These are phyloP conservation scores for Rhynchopsitta pachyrhyncha DNA, from an alignment of 2,113 vertebrate species.

Conservation along the genomic window DNA sequence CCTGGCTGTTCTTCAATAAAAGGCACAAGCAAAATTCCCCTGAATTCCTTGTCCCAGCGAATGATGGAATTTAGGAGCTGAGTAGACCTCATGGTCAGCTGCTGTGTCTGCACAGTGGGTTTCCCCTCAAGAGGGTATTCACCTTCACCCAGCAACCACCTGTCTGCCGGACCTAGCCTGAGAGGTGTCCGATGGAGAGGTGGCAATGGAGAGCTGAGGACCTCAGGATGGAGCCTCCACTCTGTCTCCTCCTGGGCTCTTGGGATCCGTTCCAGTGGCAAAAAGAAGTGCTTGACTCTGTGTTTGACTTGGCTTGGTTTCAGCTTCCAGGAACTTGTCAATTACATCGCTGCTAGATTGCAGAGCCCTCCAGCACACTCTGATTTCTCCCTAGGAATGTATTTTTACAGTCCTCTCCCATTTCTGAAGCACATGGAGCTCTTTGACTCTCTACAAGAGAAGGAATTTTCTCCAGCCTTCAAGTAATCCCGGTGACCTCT, in stretches of 20 bases:
- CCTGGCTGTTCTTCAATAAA: background rate
- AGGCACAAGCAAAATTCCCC: background rate
- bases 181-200: background rate
- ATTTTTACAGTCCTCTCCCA: background rate
- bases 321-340: slow-evolving; percentile 21
- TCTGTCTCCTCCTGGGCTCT: background rate
- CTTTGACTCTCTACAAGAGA: background rate
- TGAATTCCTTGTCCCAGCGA: background rate
- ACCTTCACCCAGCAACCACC: background rate
- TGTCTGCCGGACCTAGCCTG: background rate
- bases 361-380: background rate
- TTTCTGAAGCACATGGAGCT: background rate
- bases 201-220: background rate
- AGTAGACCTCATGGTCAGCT: background rate
- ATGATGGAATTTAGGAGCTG: background rate
- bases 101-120: background rate
- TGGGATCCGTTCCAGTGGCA: slow-evolving; percentile 28
- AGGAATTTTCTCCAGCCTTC: background rate
- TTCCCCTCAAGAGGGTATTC: background rate
- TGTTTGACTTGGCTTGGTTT: background rate
- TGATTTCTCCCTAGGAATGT: background rate
- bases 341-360: slow-evolving; percentile 11
- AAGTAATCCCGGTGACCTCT: background rate
- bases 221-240: background rate
- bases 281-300: background rate